Evolutionary conservation across 1,140 invertebrate species (phyloP).

Genomic region (Zelostemma sp.): DNA sequence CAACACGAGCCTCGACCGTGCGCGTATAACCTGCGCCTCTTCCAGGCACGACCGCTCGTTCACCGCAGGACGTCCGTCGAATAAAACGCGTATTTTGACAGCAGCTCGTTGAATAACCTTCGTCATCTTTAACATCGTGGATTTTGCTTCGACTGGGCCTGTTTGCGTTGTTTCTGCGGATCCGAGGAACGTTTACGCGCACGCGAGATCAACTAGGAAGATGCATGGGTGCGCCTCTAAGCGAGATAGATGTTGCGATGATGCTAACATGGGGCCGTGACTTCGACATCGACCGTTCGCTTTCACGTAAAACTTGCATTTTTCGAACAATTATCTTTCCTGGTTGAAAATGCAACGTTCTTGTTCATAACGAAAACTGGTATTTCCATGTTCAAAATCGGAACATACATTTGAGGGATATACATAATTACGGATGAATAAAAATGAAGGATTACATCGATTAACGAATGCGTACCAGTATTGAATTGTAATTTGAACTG

Average conservation of each 20-base stretch:
- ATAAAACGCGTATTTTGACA: slow-evolving; percentile 62
- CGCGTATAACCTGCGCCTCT: slow-evolving; percentile 9
- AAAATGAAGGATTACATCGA: no score
- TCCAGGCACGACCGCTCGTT: slow-evolving; percentile 40
- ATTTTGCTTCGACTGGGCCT: neutral
- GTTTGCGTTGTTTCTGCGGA: slow-evolving; percentile 1
- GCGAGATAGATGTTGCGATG: neutral
- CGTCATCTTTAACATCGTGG: slow-evolving; percentile 42
- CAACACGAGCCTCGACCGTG: slow-evolving; percentile 3
- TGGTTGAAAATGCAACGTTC: no score
- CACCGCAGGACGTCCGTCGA: slow-evolving; percentile 47
- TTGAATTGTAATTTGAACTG: no score
- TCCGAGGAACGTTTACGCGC: slow-evolving; percentile 5
- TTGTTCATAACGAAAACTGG: no score
- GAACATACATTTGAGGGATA: no score
- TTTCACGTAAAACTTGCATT: neutral
- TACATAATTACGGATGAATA: no score
- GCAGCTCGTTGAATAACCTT: slow-evolving; percentile 50
- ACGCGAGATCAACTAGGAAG: slow-evolving; percentile 7
- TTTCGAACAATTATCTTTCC: neutral
- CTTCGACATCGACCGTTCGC: neutral
- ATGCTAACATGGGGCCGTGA: slow-evolving; percentile 4
- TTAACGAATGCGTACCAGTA: no score
- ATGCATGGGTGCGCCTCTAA: neutral
- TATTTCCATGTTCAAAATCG: no score